These are phyloP conservation scores for Lates japonicus DNA, from an alignment of 2,797 vertebrate species.

Conservation along the genomic window DNA sequence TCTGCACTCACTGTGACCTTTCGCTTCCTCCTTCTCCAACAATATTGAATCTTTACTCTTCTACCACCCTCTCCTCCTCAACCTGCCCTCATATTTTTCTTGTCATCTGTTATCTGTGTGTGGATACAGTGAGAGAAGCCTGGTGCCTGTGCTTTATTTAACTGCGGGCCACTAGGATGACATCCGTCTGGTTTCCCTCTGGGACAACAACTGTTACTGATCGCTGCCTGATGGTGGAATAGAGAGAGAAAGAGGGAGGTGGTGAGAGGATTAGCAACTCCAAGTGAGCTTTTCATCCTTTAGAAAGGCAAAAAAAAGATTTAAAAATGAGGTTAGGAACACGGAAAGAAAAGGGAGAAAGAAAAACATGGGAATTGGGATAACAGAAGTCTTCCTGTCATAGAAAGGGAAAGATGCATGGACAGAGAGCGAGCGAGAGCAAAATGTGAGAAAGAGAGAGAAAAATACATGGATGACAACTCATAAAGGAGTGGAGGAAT, in stretches of 20 bases:
- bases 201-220: slow-evolving; percentile 22
- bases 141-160: slow-evolving; percentile 18
- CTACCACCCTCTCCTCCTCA: background rate
- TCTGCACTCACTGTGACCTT: background rate
- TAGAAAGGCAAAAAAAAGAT: background rate
- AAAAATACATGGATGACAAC: background rate
- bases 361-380: background rate
- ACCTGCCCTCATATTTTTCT: background rate
- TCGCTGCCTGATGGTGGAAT: background rate
- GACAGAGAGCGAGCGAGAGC: no score
- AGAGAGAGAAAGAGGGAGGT: background rate
- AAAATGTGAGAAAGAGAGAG: background rate
- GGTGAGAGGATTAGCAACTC: background rate
- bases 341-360: background rate
- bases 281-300: background rate
- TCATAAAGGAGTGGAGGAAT: background rate
- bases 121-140: background rate
- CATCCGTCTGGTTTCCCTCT: slow-evolving; percentile 27
- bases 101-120: slow-evolving; percentile 14
- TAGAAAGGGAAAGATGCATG: no score
- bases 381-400: background rate
- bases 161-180: slow-evolving; percentile 6
- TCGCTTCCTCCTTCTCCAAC: background rate
- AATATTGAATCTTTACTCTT: background rate
- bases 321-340: background rate